Conservation (phyloP, 1,140 invertebrate genomes). For the Neodiprion pinetum region DNA sequence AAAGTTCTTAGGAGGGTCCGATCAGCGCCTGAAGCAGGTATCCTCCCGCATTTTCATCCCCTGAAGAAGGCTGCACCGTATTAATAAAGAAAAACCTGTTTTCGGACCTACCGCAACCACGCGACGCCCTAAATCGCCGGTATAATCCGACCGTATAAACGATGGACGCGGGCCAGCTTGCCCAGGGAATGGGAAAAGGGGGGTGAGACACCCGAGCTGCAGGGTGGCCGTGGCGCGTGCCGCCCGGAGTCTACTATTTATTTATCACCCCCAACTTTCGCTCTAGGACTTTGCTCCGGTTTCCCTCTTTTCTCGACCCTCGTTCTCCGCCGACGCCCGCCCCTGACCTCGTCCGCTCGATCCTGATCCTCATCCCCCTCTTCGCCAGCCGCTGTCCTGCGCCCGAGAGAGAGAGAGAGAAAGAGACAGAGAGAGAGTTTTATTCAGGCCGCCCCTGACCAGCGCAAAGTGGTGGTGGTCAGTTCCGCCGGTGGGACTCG, state of each 20-base stretch:
- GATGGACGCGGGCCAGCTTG: neutral
- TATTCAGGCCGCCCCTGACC: slow-evolving; percentile 48
- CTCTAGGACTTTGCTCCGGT: slow-evolving; percentile 41
- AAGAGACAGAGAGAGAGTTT: slow-evolving; percentile 25
- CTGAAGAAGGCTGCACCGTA: no score
- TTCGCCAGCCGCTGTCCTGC: slow-evolving; percentile 25
- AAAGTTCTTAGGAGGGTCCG: no score
- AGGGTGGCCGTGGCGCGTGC: slow-evolving; percentile 40
- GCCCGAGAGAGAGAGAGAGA: slow-evolving; percentile 20
- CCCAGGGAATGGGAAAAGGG: slow-evolving; percentile 20
- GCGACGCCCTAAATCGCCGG: neutral
- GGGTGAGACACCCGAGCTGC: slow-evolving; percentile 10
- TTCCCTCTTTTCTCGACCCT: slow-evolving; percentile 44
- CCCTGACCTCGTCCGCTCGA: slow-evolving; percentile 29
- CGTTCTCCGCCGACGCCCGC: slow-evolving; percentile 18
- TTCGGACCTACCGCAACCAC: neutral
- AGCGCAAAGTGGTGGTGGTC: slow-evolving; percentile 55
- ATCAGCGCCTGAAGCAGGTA: no score
- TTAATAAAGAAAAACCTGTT: neutral
- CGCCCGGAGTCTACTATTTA: slow-evolving; percentile 57
- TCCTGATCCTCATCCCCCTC: slow-evolving; percentile 32
- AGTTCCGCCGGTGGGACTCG: slow-evolving; percentile 38
- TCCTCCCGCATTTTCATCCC: no score
- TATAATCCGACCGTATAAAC: neutral
- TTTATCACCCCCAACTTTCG: slow-evolving; percentile 58